Conservation (phyloP, 2,888 invertebrate species). For the Vesta saturnalis region DNA sequence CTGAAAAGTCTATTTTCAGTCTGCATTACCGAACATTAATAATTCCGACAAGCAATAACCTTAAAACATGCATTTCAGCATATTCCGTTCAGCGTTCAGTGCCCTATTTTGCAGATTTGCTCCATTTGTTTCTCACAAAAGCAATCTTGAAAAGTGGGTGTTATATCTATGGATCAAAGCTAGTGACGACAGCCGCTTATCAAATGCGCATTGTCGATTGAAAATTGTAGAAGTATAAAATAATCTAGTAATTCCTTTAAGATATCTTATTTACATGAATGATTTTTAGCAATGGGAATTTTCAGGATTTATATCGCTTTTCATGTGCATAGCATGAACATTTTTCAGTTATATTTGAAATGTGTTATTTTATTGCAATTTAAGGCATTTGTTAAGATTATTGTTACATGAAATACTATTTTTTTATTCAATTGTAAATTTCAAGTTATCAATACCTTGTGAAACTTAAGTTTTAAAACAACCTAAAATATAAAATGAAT, state of each 20-base stretch:
- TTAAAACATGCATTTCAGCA: constrained; percentile 56
- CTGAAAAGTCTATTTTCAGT: constrained; percentile 58
- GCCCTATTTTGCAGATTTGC: constrained; percentile 50
- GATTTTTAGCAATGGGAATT: neutral
- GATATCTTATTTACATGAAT: neutral
- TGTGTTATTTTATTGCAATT: too few species aligned
- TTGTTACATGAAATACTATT: too few species aligned
- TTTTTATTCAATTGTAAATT: too few species aligned
- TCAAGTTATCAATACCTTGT: too few species aligned
- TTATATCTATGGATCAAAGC: constrained; percentile 44
- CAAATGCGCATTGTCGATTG: constrained; percentile 38
- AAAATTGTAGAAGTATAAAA: constrained; percentile 25
- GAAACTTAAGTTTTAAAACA: too few species aligned
- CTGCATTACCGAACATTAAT: constrained; percentile 58
- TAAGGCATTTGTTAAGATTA: too few species aligned
- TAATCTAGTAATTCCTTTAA: constrained; percentile 1
- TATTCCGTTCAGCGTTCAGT: constrained; percentile 50
- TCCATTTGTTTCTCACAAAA: constrained; percentile 46
- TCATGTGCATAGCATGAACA: too few species aligned
- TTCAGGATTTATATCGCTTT: too few species aligned
- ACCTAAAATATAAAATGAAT: too few species aligned
- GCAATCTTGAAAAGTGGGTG: constrained; percentile 49
- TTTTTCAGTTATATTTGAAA: too few species aligned
- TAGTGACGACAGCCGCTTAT: constrained; percentile 37
- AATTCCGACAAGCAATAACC: constrained; percentile 58